phyloP scores from a whole-genome alignment of 2,113 vertebrate genomes.

The Oophaga pumilio region DNA sequence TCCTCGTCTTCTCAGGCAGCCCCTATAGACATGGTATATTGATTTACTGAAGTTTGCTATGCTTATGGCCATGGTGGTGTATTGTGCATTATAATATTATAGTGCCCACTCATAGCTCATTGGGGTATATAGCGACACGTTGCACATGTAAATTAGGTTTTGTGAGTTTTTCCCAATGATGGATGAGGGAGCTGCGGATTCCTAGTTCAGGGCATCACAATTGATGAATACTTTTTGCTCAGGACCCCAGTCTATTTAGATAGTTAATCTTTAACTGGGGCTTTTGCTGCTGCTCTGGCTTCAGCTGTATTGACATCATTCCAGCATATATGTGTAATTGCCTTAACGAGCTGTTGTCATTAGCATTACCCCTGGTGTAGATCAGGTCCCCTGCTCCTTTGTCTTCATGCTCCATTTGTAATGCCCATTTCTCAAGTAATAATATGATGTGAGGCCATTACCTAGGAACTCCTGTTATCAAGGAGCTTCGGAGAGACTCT shows the following conservation, averaged over 20 bases:
- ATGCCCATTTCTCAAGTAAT: slow-evolving; percentile 40
- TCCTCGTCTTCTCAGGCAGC: no score
- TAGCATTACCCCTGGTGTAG: slow-evolving; percentile 38
- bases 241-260: neutral
- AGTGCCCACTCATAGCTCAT: no score
- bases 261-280: slow-evolving; percentile 25
- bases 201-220: neutral
- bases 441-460: slow-evolving; percentile 41
- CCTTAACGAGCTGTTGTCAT: slow-evolving; percentile 45
- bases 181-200: neutral
- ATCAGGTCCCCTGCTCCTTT: slow-evolving; percentile 1
- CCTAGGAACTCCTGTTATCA: slow-evolving; percentile 11
- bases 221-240: neutral
- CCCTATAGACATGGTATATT: no score
- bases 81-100: no score
- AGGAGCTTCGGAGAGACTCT: neutral
- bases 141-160: no score
- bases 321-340: slow-evolving; percentile 34
- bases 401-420: slow-evolving; percentile 46
- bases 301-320: slow-evolving; percentile 33
- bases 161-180: neutral
- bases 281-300: slow-evolving; percentile 31
- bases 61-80: no score
- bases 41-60: no score
- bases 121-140: no score